phyloP scores from a whole-genome alignment of 2,797 vertebrate genomes.

The Lophius americanus region DNA sequence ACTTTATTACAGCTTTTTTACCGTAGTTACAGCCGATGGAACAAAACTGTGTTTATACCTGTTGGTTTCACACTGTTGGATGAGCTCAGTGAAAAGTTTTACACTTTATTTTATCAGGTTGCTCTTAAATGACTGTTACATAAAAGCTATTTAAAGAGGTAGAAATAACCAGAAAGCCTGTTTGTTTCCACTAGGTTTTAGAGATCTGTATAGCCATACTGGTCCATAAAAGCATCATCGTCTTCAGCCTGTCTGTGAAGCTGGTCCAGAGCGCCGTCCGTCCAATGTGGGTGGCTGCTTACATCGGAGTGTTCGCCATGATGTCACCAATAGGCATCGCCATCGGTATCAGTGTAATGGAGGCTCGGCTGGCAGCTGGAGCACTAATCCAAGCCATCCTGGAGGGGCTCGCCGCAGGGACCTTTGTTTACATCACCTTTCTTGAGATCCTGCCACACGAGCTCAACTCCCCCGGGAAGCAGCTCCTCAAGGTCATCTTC shows the following conservation, averaged over 20 bases:
- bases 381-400: slow-evolving; percentile 84
- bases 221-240: slow-evolving; percentile 91
- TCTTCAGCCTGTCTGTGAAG: slow-evolving; percentile 89
- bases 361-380: slow-evolving; percentile 68
- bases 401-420: slow-evolving; percentile 89
- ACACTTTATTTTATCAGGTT: background rate
- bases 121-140: background rate
- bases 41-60: no score
- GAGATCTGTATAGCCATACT: slow-evolving; percentile 90
- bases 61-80: no score
- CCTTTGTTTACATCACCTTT: slow-evolving; percentile 92
- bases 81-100: no score
- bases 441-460: slow-evolving; percentile 92
- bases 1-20: no score
- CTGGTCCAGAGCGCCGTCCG: slow-evolving; percentile 82
- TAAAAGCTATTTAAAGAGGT: background rate
- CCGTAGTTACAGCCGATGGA: no score
- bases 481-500: slow-evolving; percentile 88
- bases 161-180: background rate
- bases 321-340: slow-evolving; percentile 89
- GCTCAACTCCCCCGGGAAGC: slow-evolving; percentile 83
- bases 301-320: slow-evolving; percentile 83
- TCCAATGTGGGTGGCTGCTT: slow-evolving; percentile 78
- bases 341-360: slow-evolving; percentile 84
- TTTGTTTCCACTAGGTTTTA: slow-evolving; percentile 74